Evolutionary conservation across 2,888 invertebrate species (phyloP), one percentile per base, ranked within the genome.

Genomic region (Drosophila vallismaia): DNA sequence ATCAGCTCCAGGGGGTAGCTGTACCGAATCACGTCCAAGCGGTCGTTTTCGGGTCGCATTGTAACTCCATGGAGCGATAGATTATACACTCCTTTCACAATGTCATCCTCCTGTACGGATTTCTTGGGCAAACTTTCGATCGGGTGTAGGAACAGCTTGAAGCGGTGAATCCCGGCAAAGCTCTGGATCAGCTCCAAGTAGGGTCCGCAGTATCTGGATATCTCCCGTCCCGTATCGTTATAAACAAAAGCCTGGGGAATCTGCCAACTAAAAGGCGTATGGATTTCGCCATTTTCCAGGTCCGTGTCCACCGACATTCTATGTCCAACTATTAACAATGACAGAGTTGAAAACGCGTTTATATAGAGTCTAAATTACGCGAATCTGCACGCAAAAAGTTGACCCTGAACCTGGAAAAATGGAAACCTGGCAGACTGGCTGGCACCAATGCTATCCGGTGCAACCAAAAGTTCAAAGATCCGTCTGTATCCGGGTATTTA

Each of bases 1-100:
- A 84, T 73, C 49, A 78, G 62, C 52, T 88, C 88, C 33, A 90
- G 4, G 0, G 90, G 91, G 70, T 90, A 90, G 49, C 89, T 90
- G 40, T 80, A 85, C 0, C 74, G 53, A 9, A 49, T 64, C 1
- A 19, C 0, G 2, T 56, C 52, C 3, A 42, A 0, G 0, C 36
- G 3, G 0, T 66, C 33, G 2, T n/a, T 1, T 1, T 57, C 10
- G 0, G 74, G 56, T 0, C 73, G 59, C 0, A 80, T 72, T 0
- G 57, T 57, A 0, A 74, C 72, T 0, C 79, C 86, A 1, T 80
- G 76, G n/a, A 89, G 31, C 1, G 89, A 87, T 0, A 88, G 33
- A 59, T 89, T 88, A 33, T 86, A 90, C 0, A 29, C 0, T 0
- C 86, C 83, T 0, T 29, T 9, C 3, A 62, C 66, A 5, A 89